A percentile compares a stretch with the other conserved stretches of the same genome.
phyloP scores from a whole-genome alignment of 2,888 invertebrate species.

The Neoitamus cyanurus region DNA sequence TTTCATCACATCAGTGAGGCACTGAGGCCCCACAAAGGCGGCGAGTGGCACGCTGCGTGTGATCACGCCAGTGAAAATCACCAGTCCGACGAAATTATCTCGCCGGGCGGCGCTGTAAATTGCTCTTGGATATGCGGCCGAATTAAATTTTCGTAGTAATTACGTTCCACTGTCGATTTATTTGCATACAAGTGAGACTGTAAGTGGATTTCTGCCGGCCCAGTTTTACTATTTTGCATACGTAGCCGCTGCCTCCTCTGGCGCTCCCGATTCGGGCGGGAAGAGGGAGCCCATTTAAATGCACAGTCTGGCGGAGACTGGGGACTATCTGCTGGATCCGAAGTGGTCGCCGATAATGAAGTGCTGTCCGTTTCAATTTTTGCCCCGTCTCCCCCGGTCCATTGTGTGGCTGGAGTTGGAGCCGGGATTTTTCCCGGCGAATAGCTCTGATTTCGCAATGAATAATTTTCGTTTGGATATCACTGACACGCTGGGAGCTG shows the following conservation, averaged over 20 bases:
- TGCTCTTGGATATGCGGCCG: conserved; percentile 47
- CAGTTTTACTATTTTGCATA: not conserved
- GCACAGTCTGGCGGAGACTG: not conserved
- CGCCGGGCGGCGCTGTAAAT: conserved; percentile 24
- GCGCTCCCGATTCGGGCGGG: not conserved
- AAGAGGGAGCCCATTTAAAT: not conserved
- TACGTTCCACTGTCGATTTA: conserved; percentile 49
- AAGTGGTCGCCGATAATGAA: conserved; percentile 37
- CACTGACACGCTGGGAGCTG: not conserved
- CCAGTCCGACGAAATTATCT: conserved; percentile 19
- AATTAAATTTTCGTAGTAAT: conserved; percentile 50
- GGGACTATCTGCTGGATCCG: not conserved
- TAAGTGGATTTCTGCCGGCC: conserved; percentile 42
- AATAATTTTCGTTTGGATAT: conserved; percentile 20
- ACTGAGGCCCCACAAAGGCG: not conserved
- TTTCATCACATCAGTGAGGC: conserved; percentile 2
- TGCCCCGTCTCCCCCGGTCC: not conserved
- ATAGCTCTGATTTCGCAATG: conserved; percentile 22
- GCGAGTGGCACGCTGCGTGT: not conserved
- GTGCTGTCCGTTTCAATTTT: conserved; percentile 41
- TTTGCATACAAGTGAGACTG: conserved; percentile 46
- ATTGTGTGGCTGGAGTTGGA: not conserved
- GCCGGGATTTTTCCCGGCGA: not conserved
- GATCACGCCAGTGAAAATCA: conserved; percentile 3
- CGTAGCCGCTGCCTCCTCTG: not conserved